Percentiles rank a stretch among this genome's conserved stretches.
phyloP scores from a whole-genome alignment of 2,113 vertebrate genomes.

The Sinocyclocheilus anshuiensis region DNA sequence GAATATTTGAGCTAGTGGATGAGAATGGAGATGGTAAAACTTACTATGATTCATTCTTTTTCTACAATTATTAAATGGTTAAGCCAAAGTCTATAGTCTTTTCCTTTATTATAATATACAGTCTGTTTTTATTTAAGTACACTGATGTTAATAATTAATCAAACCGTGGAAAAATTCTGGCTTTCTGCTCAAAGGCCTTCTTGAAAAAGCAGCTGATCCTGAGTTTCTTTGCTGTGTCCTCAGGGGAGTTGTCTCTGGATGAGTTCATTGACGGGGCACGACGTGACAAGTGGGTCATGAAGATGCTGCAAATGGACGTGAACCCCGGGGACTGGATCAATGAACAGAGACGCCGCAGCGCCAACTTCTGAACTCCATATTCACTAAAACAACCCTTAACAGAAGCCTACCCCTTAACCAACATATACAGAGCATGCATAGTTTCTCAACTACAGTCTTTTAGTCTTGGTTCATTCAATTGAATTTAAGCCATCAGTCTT shows the following conservation, averaged over 20 bases:
- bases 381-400: neutral
- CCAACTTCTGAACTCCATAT: slow-evolving; percentile 42
- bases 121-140: neutral
- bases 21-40: slow-evolving; percentile 91
- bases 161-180: neutral
- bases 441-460: neutral
- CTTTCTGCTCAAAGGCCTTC: neutral
- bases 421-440: neutral
- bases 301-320: slow-evolving; percentile 93
- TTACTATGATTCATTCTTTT: neutral
- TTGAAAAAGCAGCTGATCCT: slow-evolving; percentile 17
- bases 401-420: neutral
- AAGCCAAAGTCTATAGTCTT: neutral
- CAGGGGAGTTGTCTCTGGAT: slow-evolving; percentile 89
- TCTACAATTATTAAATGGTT: neutral
- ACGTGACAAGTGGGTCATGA: slow-evolving; percentile 96
- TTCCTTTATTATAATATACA: neutral
- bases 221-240: slow-evolving; percentile 1
- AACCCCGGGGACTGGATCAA: slow-evolving; percentile 86
- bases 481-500: neutral
- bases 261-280: slow-evolving; percentile 91
- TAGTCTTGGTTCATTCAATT: neutral
- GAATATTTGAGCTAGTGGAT: slow-evolving; percentile 94
- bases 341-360: slow-evolving; percentile 75
- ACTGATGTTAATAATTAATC: neutral